Conservation (phyloP, 2,888 invertebrate genomes). For the Sarcophaga subvicina region DNA sequence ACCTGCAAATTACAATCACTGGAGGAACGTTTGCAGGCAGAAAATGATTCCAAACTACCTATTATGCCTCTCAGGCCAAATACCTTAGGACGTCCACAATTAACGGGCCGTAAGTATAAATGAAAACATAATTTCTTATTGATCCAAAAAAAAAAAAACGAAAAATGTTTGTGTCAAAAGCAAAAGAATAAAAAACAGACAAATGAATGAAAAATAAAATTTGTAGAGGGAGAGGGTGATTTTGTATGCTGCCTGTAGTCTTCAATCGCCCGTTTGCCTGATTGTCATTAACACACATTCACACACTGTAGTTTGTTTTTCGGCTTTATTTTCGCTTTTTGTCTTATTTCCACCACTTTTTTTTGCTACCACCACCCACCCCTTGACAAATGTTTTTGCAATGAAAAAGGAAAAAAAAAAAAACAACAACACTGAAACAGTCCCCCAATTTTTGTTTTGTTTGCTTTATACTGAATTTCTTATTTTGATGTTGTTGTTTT, state of each 20-base stretch:
- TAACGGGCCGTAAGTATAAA: constrained; percentile 67
- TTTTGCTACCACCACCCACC: constrained; percentile 41
- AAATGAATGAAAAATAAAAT: background rate
- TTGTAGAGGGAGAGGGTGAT: background rate
- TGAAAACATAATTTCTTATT: background rate
- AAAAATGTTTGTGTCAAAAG: background rate
- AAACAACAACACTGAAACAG: constrained; percentile 24
- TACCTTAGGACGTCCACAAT: constrained; percentile 69
- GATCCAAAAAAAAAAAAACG: background rate
- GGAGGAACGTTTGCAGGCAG: constrained; percentile 88
- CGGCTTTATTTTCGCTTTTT: constrained; percentile 5
- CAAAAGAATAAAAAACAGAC: background rate
- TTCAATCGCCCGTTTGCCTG: constrained; percentile 3
- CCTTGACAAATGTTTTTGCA: constrained; percentile 31
- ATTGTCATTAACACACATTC: background rate
- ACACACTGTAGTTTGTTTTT: constrained; percentile 7
- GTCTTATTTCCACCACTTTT: constrained; percentile 44
- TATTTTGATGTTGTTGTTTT: constrained; percentile 1
- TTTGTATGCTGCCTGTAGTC: background rate
- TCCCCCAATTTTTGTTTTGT: constrained; percentile 58
- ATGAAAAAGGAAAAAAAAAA: constrained; percentile 9
- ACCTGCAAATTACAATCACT: constrained; percentile 88
- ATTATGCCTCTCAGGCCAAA: constrained; percentile 77
- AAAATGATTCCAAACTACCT: constrained; percentile 80
- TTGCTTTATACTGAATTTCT: constrained; percentile 46